A percentile compares a stretch with the other conserved stretches of the same genome.
Conservation (phyloP, 2,797 vertebrate genomes). For the Sternarchorhynchus goeldii region DNA sequence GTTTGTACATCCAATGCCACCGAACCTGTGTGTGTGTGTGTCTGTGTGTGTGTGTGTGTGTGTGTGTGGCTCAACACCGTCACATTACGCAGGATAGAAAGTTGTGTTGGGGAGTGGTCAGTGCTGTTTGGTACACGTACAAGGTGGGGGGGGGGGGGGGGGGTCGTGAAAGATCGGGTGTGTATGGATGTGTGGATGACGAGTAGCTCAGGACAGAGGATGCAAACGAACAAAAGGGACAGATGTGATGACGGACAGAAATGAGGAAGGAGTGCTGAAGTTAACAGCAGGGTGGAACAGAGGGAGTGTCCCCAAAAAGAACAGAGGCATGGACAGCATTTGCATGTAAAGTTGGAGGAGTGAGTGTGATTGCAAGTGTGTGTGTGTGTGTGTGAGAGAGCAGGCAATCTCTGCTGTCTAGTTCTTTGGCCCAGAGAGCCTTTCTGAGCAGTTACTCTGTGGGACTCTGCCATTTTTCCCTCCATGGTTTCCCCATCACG, state of each 20-base stretch:
- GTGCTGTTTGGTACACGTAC: conserved; percentile 43
- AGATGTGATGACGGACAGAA: conserved; percentile 4
- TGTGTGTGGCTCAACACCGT: conserved; percentile 49
- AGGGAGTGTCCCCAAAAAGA: conserved; percentile 8
- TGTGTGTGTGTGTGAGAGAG: background rate
- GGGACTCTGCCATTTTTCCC: background rate
- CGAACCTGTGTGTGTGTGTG: conserved; percentile 22
- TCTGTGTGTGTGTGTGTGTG: conserved; percentile 11
- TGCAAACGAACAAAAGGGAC: background rate
- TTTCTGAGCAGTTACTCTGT: conserved; percentile 24
- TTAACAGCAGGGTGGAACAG: background rate
- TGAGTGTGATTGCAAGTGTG: background rate
- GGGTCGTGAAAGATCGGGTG: background rate
- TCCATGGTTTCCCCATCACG: conserved; percentile 23
- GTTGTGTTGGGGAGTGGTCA: conserved; percentile 26
- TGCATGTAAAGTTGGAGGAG: background rate
- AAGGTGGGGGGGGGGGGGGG: conserved; percentile 15
- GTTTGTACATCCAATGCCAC: conserved; percentile 16
- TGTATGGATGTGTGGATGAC: background rate
- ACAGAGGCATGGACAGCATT: background rate
- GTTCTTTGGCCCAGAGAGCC: conserved; percentile 23
- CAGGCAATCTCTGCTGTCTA: conserved; percentile 30
- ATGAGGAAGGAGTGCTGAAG: conserved; percentile 1
- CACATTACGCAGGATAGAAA: conserved; percentile 39
- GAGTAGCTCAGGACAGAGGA: background rate